Percentiles rank a stretch among this genome's conserved stretches.
Conservation (phyloP, 2,888 invertebrate species). For the Lepidocyrtoides sp. region DNA sequence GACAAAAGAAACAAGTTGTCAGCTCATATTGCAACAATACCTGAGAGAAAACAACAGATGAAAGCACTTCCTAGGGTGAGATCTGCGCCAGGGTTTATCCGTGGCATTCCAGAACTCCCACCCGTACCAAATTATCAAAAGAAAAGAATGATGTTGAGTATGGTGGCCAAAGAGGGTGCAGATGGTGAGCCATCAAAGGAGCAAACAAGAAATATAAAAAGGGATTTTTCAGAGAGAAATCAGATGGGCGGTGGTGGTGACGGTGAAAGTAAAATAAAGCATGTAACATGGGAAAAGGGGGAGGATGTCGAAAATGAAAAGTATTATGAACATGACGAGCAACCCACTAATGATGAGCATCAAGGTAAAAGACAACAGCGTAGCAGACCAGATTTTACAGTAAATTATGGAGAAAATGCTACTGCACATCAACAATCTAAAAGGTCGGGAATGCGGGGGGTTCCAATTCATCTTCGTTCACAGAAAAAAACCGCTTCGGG, state of each 20-base stretch:
- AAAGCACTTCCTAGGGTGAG: neutral
- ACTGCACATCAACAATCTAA: neutral
- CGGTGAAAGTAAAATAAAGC: constrained; percentile 9
- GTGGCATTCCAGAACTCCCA: constrained; percentile 49
- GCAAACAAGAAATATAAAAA: neutral
- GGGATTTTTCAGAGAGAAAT: no score
- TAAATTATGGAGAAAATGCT: neutral
- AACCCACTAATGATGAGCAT: neutral
- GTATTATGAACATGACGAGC: neutral
- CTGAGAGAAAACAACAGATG: neutral
- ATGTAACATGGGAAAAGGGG: constrained; percentile 32
- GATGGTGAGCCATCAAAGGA: neutral
- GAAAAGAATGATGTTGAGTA: constrained; percentile 9
- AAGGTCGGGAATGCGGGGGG: neutral
- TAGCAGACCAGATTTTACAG: neutral
- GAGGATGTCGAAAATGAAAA: no score
- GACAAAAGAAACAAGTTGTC: neutral
- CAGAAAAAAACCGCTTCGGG: neutral
- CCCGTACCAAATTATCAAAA: neutral
- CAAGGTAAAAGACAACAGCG: neutral
- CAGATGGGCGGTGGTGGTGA: neutral
- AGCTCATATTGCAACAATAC: neutral
- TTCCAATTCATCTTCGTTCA: constrained; percentile 9
- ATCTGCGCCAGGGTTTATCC: constrained; percentile 70
- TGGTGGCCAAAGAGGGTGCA: neutral